Conservation (phyloP, 2,113 vertebrate genomes). For the Megaceryle torquata region DNA sequence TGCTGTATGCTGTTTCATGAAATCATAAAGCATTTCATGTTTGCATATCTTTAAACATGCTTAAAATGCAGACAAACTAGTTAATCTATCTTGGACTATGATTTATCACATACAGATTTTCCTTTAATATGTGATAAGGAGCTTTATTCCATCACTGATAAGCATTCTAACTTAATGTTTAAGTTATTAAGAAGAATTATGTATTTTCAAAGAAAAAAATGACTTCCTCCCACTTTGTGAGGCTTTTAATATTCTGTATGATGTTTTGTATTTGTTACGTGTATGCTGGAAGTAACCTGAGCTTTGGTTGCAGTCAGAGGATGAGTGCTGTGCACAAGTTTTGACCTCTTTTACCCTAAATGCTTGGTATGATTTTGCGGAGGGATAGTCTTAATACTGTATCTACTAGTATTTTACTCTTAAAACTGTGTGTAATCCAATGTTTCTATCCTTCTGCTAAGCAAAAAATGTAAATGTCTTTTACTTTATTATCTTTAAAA, state of each 20-base stretch:
- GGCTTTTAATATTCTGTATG: background rate
- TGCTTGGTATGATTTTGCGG: background rate
- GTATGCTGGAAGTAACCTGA: background rate
- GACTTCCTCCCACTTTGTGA: background rate
- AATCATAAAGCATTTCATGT: background rate
- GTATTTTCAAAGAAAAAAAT: background rate
- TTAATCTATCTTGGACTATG: background rate
- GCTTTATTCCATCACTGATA: background rate
- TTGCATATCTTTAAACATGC: background rate
- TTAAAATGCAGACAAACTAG: background rate
- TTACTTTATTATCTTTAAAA: background rate
- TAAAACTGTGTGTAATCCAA: background rate
- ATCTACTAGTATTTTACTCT: background rate
- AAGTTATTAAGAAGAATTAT: background rate
- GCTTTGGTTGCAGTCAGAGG: background rate
- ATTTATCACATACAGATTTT: background rate
- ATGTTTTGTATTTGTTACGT: background rate
- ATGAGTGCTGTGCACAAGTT: background rate
- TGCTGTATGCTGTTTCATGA: background rate
- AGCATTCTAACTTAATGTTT: background rate
- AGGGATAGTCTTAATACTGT: background rate
- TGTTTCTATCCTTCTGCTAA: background rate
- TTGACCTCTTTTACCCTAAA: background rate
- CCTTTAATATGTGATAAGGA: background rate
- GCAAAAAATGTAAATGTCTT: background rate